A percentile compares a stretch with the other conserved stretches of the same genome.
These are phyloP conservation scores for Cladopsammia gracilis DNA, from an alignment of 64 coral and sea anemone genomes.

Conservation along the genomic window DNA sequence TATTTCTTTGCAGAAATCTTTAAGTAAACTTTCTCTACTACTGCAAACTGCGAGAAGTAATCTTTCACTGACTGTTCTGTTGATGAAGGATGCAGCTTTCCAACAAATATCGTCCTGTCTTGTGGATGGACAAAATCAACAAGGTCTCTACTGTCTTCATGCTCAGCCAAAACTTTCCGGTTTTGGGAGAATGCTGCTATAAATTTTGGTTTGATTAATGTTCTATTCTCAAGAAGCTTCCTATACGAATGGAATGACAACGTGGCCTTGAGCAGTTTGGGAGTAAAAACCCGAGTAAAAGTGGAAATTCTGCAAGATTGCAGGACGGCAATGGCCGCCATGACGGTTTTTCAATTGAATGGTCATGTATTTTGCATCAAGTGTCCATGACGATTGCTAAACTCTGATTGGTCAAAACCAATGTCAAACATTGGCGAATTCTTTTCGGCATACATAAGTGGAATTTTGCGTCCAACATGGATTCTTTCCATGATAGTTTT, in stretches of 20 bases:
- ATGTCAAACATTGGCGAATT: not conserved
- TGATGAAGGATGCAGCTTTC: conserved; percentile 39
- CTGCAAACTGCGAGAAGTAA: conserved; percentile 61
- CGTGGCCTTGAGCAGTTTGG: not conserved
- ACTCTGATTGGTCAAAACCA: not conserved
- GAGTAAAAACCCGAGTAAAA: not conserved
- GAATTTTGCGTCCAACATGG: conserved; percentile 72
- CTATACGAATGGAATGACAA: not conserved
- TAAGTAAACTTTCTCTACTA: conserved; percentile 27
- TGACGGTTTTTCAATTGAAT: not conserved
- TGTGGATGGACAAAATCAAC: conserved; percentile 23
- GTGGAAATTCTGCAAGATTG: not conserved
- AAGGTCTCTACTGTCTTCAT: not conserved
- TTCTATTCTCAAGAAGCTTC: not conserved
- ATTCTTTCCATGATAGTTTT: conserved; percentile 73
- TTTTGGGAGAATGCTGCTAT: not conserved
- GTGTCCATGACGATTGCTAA: no score
- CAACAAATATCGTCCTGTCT: conserved; percentile 54
- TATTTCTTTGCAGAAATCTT: not conserved
- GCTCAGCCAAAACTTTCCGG: not conserved
- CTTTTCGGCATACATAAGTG: not conserved
- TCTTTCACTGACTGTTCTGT: conserved; percentile 36
- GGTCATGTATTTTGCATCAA: no score
- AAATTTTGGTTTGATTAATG: not conserved
- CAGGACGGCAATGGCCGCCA: not conserved